Percentiles rank a stretch among this genome's conserved stretches.
Conservation (phyloP, 2,113 vertebrate genomes). For the Plectropomus leopardus region DNA sequence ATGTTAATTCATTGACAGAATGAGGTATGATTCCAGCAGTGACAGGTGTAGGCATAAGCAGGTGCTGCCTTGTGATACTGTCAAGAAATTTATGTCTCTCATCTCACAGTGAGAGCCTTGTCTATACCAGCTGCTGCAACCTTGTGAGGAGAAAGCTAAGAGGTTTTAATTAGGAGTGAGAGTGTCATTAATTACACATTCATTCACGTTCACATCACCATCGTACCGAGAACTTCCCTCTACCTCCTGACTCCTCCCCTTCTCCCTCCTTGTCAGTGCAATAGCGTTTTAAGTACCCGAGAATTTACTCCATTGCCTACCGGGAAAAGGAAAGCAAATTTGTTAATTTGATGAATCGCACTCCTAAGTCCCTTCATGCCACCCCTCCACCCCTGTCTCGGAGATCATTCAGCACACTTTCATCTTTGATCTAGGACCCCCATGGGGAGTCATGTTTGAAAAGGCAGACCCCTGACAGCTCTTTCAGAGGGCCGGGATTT, state of each 20-base stretch:
- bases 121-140: conserved; percentile 91
- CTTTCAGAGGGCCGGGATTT: conserved; percentile 66
- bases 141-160: conserved; percentile 93
- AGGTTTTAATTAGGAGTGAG: conserved; percentile 97
- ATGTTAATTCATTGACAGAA: conserved; percentile 94
- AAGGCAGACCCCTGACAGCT: conserved; percentile 68
- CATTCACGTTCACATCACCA: conserved; percentile 78
- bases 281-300: conserved; percentile 65
- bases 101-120: conserved; percentile 82
- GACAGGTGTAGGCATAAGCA: conserved; percentile 91
- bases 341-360: conserved; percentile 79
- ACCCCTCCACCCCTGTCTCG: conserved; percentile 56
- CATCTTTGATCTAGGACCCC: conserved; percentile 77
- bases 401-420: conserved; percentile 61
- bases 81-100: conserved; percentile 93
- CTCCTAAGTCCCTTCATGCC: conserved; percentile 60
- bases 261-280: conserved; percentile 64
- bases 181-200: conserved; percentile 91
- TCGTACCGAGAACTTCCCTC: conserved; percentile 78
- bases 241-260: conserved; percentile 70
- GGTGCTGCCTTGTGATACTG: conserved; percentile 90
- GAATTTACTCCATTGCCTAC: conserved; percentile 66
- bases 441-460: conserved; percentile 69
- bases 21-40: conserved; percentile 90
- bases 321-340: conserved; percentile 71